Evolutionary conservation across 2,888 invertebrate species (phyloP).

Genomic region (Halictus quadricinctus): DNA sequence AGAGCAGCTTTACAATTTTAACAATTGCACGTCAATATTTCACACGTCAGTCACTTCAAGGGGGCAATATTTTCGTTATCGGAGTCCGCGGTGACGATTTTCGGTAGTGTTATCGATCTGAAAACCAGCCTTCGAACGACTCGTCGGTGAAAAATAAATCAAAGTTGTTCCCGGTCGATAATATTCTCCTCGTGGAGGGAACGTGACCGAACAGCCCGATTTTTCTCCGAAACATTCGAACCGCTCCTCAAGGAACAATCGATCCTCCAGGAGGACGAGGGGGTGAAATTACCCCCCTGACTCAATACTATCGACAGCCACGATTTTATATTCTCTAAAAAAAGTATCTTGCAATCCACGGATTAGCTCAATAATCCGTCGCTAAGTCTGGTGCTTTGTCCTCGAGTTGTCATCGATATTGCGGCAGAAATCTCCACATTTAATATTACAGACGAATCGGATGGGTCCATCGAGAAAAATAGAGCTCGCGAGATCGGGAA

Average conservation of each 20-base stretch:
- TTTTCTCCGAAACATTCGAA: conserved; percentile 38
- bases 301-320: conserved; percentile 32
- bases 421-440: conserved; percentile 5
- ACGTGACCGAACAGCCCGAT: conserved; percentile 32
- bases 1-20: background rate
- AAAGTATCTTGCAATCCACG: conserved; percentile 25
- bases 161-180: conserved; percentile 21
- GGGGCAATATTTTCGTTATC: background rate
- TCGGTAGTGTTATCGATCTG: background rate
- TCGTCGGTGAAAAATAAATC: conserved; percentile 29
- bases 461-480: background rate
- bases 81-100: background rate
- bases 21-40: background rate
- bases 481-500: background rate
- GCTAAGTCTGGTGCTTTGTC: background rate
- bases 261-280: conserved; percentile 10
- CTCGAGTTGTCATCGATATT: conserved; percentile 18
- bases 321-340: conserved; percentile 21
- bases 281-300: conserved; percentile 27
- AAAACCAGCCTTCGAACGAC: conserved; percentile 15
- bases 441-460: background rate
- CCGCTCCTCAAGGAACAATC: conserved; percentile 45
- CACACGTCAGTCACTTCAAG: background rate
- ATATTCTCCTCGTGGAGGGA: conserved; percentile 36
- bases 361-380: conserved; percentile 39